These are phyloP conservation scores for Periophthalmus magnuspinnatus DNA, from an alignment of 2,797 vertebrate species.

Conservation along the genomic window DNA sequence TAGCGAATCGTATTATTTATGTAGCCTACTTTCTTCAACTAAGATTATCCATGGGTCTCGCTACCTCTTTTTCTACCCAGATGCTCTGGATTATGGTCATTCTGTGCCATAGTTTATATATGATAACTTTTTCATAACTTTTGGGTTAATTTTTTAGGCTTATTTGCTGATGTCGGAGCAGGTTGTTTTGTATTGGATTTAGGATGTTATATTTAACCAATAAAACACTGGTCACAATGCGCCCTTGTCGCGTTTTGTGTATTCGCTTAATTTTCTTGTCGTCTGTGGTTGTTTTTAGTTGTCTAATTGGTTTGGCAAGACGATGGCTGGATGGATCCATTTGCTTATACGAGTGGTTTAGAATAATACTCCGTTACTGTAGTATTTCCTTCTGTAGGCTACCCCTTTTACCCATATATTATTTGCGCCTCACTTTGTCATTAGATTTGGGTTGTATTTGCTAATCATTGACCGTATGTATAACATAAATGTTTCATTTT, in stretches of 20 bases:
- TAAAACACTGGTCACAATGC: too few species aligned
- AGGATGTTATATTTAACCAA: too few species aligned
- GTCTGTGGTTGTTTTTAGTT: neutral
- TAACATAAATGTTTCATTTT: neutral
- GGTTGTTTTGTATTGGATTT: too few species aligned
- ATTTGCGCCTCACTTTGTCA: neutral
- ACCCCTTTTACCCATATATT: neutral
- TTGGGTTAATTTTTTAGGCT: neutral
- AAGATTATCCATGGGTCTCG: neutral
- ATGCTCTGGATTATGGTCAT: neutral
- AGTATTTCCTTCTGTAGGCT: neutral
- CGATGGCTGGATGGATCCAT: neutral
- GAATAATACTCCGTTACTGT: neutral
- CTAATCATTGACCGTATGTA: neutral
- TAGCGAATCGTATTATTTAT: neutral
- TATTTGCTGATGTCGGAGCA: neutral
- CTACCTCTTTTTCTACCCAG: neutral
- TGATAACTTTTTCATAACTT: neutral
- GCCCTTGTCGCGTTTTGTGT: neutral
- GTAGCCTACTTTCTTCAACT: neutral
- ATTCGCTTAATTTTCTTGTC: neutral
- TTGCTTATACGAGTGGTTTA: neutral
- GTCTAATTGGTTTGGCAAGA: neutral
- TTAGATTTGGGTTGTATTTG: neutral
- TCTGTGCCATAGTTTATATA: neutral